phyloP scores from a whole-genome alignment of 2,888 invertebrate genomes.

The Mimachlamys varia region DNA sequence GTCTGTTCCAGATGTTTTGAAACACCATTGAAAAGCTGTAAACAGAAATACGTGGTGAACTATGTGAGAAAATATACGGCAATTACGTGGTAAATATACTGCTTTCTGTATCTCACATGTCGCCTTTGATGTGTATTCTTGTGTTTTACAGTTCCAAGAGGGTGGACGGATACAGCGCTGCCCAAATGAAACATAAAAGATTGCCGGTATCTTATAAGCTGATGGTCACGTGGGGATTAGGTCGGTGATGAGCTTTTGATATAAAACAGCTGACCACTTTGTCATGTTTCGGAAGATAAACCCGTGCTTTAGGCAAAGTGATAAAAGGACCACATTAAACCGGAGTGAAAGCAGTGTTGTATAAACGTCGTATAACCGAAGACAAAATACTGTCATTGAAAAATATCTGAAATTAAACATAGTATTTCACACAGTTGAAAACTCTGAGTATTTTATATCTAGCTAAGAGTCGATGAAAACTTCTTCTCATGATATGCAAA shows the following conservation, averaged over 20 bases:
- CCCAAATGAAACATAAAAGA: constrained; percentile 2
- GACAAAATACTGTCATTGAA: background rate
- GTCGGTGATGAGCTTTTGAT: background rate
- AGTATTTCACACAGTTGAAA: too few species aligned
- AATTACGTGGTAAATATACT: constrained; percentile 24
- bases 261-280: background rate
- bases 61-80: constrained; percentile 15
- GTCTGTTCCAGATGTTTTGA: background rate
- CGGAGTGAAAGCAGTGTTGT: background rate
- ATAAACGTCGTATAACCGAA: background rate
- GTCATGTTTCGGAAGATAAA: background rate
- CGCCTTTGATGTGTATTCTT: constrained; percentile 23
- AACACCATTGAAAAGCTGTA: constrained; percentile 15
- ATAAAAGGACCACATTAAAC: background rate
- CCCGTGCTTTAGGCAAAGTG: background rate
- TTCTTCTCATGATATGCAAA: too few species aligned
- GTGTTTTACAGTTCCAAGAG: constrained; percentile 22
- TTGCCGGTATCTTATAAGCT: background rate
- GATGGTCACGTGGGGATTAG: background rate
- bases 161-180: background rate
- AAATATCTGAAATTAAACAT: background rate
- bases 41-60: background rate
- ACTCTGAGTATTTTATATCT: too few species aligned
- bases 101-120: background rate
- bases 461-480: too few species aligned